Evolutionary conservation across 2,797 vertebrate genomes (phyloP), one percentile per base, ranked within the genome.

Genomic region (Meriones psammophilus): DNA sequence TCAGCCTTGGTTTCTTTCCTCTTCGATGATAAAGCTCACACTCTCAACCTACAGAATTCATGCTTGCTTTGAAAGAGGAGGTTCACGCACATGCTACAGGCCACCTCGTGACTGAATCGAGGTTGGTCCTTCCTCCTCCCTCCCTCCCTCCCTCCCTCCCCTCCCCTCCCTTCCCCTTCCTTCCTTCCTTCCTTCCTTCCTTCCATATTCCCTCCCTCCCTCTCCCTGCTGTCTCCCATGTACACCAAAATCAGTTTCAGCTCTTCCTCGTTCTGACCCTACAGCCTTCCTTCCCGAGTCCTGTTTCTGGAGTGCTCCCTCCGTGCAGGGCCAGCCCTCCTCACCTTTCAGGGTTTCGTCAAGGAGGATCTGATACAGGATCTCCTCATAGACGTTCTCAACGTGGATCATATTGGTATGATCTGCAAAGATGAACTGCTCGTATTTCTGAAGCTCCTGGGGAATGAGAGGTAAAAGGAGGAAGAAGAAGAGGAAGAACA

Each of bases 381-480:
- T 98, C 95, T 98, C 98, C 96, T 99, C 99, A 1, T 99, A 99
- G 30, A 99, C 98, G 0, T 99, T 99, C 96, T 99, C 99, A 13
- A 99, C 99, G 0, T 99, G 99, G 96, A 99, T 99, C 97, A 99
- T 99, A 10, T 98, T 98, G 56, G 98, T 97, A 94, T 99, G 98
- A 89, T 99, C 99, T 0, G 98, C 96, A 80, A 99, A 98, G 97
- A 99, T 98, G 95, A 97, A 98, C 97, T 99, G 98, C 60, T 99
- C 99, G 0, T 99, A 99, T 90, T 97, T 98, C 97, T 99, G 99
- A 66, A 99, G 98, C 96, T 99, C 99, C 99, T 99, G 97, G 30
- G 74, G 50, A 93, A 58, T 0, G 3, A 97, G 88, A 50, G 91
- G 95, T 30, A 94, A 94, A 97, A 96, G 60, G 64, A 95, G 17